Percentiles rank a stretch among this genome's conserved stretches.
These are phyloP conservation scores for Zosterops lateralis DNA, from an alignment of 2,113 vertebrate species.

Conservation along the genomic window DNA sequence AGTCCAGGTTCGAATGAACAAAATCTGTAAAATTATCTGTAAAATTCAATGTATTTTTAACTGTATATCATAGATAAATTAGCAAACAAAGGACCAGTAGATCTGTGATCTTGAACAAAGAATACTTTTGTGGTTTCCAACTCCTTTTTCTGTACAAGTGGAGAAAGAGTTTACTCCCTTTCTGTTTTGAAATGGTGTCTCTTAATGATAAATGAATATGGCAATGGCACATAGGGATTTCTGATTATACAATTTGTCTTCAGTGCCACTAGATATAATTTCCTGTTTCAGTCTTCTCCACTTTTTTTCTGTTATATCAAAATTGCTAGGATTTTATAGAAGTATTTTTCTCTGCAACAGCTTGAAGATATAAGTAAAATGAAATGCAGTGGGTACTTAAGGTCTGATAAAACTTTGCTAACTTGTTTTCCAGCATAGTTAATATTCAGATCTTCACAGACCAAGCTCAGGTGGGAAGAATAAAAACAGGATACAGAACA, in stretches of 20 bases:
- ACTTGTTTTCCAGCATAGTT: neutral
- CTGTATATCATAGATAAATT: neutral
- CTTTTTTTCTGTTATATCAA: neutral
- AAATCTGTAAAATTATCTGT: neutral
- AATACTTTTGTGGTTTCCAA: neutral
- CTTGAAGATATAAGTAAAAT: neutral
- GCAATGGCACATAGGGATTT: neutral
- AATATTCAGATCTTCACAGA: neutral
- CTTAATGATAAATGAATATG: slow-evolving; percentile 30
- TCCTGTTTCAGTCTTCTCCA: neutral
- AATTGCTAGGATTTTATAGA: neutral
- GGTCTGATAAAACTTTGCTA: neutral
- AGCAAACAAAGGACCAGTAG: neutral
- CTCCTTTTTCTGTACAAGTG: neutral
- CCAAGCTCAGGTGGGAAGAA: neutral
- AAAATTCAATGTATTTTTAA: neutral
- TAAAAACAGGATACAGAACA: neutral
- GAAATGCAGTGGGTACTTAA: neutral
- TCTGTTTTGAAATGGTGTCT: neutral
- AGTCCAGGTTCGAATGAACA: neutral
- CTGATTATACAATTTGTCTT: slow-evolving; percentile 29
- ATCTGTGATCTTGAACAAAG: neutral
- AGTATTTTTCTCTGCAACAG: neutral
- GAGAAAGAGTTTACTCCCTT: neutral
- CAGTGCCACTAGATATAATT: neutral